Evolutionary conservation across 37 sponge, comb jelly and placozoan species (phyloP).

Genomic region (Geodia barretti): DNA sequence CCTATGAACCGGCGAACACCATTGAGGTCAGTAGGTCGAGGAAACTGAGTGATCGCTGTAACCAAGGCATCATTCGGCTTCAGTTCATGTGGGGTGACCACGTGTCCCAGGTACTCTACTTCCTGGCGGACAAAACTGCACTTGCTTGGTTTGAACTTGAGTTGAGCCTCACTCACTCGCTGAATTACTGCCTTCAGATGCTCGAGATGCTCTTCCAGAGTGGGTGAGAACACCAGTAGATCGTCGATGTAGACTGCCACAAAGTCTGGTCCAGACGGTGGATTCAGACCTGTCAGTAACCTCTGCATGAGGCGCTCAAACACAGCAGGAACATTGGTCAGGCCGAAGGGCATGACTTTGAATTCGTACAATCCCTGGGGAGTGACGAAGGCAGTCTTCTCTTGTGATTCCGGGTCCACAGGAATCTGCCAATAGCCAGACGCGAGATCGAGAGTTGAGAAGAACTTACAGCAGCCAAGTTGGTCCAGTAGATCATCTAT

Average conservation of each 20-base stretch:
- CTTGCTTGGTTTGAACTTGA: conserved; percentile 39
- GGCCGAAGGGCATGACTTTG: neutral
- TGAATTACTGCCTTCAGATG: conserved; percentile 22
- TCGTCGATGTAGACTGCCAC: conserved; percentile 46
- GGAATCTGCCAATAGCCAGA: conserved; percentile 7
- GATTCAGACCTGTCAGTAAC: neutral
- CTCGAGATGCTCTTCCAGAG: conserved; percentile 28
- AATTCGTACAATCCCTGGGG: neutral
- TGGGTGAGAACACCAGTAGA: conserved; percentile 14
- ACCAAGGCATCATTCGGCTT: conserved; percentile 17
- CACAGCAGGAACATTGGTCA: neutral
- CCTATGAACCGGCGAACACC: conserved; percentile 29
- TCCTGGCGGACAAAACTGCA: conserved; percentile 15
- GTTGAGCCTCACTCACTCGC: conserved; percentile 22
- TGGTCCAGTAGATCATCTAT: conserved; percentile 6
- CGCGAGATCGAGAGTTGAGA: neutral
- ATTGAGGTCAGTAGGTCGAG: conserved; percentile 23
- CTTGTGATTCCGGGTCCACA: neutral
- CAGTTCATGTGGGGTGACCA: conserved; percentile 25
- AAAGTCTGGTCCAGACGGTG: too few species aligned
- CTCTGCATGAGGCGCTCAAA: neutral
- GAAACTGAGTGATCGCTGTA: conserved; percentile 8
- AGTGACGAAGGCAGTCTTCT: neutral
- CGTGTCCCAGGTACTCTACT: conserved; percentile 39
- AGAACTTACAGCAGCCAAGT: neutral